Conservation (phyloP, 2,888 invertebrate species). For the Caenorhabditis auriculariae region DNA sequence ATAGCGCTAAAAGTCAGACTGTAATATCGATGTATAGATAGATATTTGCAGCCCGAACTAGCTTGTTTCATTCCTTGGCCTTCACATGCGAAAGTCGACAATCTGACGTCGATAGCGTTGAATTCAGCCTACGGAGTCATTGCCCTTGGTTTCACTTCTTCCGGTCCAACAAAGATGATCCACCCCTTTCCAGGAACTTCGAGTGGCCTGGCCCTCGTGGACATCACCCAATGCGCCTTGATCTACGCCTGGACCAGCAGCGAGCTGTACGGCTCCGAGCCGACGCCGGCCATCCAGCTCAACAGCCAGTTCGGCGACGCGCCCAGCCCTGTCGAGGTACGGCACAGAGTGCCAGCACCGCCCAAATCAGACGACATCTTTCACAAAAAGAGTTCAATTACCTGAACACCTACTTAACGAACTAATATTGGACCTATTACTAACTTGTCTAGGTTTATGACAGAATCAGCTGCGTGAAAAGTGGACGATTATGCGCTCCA, state of each 20-base stretch:
- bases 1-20: background rate
- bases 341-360: no score
- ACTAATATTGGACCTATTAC: no score
- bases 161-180: background rate
- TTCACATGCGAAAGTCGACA: constrained; percentile 75
- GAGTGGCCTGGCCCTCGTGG: constrained; percentile 41
- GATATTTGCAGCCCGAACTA: constrained; percentile 76
- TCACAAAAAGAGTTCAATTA: no score
- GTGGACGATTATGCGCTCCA: no score
- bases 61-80: constrained; percentile 84
- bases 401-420: no score
- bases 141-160: constrained; percentile 40
- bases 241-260: constrained; percentile 57
- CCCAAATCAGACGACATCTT: no score
- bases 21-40: background rate
- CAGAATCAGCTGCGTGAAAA: no score
- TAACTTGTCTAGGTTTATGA: no score
- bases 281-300: constrained; percentile 46
- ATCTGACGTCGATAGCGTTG: constrained; percentile 84
- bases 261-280: constrained; percentile 54
- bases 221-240: constrained; percentile 48
- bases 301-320: constrained; percentile 31
- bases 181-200: constrained; percentile 21
- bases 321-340: constrained; percentile 39
- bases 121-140: constrained; percentile 90